Conservation (phyloP, 2,797 vertebrate species). For the Semotilus atromaculatus region DNA sequence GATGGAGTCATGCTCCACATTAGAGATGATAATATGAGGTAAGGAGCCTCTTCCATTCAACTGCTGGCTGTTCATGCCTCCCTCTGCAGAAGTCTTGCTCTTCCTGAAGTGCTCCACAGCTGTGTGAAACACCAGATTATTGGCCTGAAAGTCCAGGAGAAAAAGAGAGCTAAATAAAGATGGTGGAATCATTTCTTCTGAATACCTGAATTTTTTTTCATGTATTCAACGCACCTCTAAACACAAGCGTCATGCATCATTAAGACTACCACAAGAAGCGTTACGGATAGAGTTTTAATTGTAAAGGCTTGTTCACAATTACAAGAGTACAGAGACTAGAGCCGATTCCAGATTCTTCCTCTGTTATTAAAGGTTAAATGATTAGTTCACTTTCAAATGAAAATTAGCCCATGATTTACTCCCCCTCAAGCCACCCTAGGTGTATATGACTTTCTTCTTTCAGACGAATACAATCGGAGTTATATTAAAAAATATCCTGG, state of each 20-base stretch:
- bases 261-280: neutral
- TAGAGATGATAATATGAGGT: constrained; percentile 88
- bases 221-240: neutral
- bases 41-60: constrained; percentile 45
- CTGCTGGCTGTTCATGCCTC: neutral
- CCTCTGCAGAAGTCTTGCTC: constrained; percentile 48
- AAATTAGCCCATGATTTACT: too few species aligned
- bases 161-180: neutral
- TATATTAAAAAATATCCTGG: too few species aligned
- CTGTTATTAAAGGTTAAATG: neutral
- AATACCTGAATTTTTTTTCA: neutral
- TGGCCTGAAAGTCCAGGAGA: constrained; percentile 78
- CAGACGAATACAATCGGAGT: too few species aligned
- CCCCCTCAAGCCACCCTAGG: too few species aligned
- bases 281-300: neutral
- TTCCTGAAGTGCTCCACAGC: constrained; percentile 80
- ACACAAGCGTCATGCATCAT: neutral
- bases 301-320: neutral
- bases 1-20: constrained; percentile 92
- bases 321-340: neutral
- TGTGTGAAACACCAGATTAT: constrained; percentile 90
- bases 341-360: neutral
- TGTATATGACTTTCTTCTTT: too few species aligned
- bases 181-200: neutral
- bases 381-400: too few species aligned